Evolutionary conservation across 2,888 invertebrate species (phyloP).

Genomic region (Epinotia demarniana): DNA sequence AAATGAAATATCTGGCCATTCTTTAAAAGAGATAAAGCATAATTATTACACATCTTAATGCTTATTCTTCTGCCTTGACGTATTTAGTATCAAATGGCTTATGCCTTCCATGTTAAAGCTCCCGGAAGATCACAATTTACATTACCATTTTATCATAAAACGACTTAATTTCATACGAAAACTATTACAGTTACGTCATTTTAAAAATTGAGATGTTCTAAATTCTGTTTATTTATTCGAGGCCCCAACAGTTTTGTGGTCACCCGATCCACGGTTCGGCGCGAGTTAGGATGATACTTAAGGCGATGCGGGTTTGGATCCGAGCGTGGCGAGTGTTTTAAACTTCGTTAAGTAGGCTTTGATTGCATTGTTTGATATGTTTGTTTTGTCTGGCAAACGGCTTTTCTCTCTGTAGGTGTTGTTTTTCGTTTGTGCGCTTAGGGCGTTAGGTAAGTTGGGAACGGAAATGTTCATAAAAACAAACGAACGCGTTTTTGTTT

Average conservation of each 20-base stretch:
- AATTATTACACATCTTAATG: neutral
- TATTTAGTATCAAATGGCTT: conserved; percentile 10
- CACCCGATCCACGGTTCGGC: conserved; percentile 2
- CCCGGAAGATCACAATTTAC: neutral
- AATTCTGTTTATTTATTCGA: conserved; percentile 11
- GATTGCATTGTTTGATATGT: conserved; percentile 27
- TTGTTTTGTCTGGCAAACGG: conserved; percentile 15
- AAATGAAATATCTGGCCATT: no score
- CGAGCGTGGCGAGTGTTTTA: conserved; percentile 10
- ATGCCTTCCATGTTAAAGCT: neutral
- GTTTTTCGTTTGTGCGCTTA: neutral
- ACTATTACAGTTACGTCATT: conserved; percentile 1
- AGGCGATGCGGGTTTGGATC: conserved; percentile 26
- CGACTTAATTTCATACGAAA: neutral
- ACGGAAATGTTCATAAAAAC: neutral
- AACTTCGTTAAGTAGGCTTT: conserved; percentile 36
- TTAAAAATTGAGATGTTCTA: neutral
- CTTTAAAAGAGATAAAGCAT: neutral
- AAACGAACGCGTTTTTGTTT: no score
- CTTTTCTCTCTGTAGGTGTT: conserved; percentile 5
- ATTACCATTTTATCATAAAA: neutral
- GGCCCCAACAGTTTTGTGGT: conserved; percentile 11
- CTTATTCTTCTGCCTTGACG: neutral
- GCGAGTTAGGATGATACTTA: conserved; percentile 18
- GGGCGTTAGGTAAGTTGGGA: neutral